Evolutionary conservation across 2,888 invertebrate genomes (phyloP).

Genomic region (Spialia ferax): DNA sequence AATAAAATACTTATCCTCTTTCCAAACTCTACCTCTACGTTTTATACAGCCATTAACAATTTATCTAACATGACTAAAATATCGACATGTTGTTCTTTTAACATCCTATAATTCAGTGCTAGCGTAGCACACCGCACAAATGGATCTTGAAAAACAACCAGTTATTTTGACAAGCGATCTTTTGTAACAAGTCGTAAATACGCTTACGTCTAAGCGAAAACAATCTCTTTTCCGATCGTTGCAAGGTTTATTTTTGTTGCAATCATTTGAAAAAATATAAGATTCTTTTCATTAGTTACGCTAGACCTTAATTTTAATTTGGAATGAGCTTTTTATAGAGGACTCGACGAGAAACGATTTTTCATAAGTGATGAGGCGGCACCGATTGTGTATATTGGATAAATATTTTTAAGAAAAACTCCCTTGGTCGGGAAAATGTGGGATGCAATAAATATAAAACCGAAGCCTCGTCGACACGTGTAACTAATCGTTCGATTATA

Average conservation of each 20-base stretch:
- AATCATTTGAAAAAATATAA: constrained; percentile 56
- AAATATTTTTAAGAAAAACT: constrained; percentile 81
- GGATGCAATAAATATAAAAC: constrained; percentile 73
- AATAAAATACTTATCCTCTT: constrained; percentile 52
- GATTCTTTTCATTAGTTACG: constrained; percentile 70
- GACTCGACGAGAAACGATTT: constrained; percentile 80
- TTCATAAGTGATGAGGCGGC: constrained; percentile 85
- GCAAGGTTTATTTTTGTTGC: constrained; percentile 57
- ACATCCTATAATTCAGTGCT: constrained; percentile 74
- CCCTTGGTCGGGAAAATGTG: constrained; percentile 67
- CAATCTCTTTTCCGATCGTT: constrained; percentile 44
- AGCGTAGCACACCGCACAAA: constrained; percentile 73
- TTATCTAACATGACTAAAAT: constrained; percentile 72
- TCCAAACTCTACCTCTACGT: constrained; percentile 47
- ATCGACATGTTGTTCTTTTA: constrained; percentile 75
- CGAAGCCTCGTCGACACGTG: constrained; percentile 77
- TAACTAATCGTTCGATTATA: constrained; percentile 78
- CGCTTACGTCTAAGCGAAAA: constrained; percentile 52
- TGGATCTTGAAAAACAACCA: constrained; percentile 83
- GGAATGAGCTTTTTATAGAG: constrained; percentile 84
- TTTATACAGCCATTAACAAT: constrained; percentile 70
- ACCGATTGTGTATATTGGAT: constrained; percentile 82
- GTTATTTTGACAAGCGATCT: constrained; percentile 76
- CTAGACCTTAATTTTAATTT: constrained; percentile 86
- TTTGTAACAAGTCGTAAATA: constrained; percentile 66